Evolutionary conservation across 2,888 invertebrate species (phyloP).

Genomic region (Synergus gifuensis): DNA sequence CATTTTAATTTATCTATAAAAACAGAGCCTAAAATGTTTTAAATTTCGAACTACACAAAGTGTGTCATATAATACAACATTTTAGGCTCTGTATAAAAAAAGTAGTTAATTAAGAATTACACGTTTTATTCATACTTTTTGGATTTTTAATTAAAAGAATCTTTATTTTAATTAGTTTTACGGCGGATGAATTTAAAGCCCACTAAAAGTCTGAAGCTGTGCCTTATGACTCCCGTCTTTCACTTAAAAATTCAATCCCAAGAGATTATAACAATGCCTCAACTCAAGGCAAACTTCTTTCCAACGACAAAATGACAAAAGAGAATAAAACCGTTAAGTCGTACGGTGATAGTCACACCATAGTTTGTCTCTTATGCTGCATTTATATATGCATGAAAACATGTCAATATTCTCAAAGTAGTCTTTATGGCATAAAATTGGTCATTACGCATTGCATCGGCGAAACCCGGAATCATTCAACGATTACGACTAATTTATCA

Average conservation of each 20-base stretch:
- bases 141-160: not conserved
- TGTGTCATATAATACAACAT: too few species aligned
- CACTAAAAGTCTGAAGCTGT: not conserved
- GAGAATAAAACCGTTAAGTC: slow-evolving; percentile 36
- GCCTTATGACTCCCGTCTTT: not conserved
- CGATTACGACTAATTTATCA: not conserved
- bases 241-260: not conserved
- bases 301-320: slow-evolving; percentile 35
- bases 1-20: not conserved
- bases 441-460: not conserved
- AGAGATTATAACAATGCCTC: slow-evolving; percentile 12
- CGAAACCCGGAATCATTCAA: not conserved
- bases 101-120: too few species aligned
- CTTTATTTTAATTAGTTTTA: not conserved
- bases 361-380: not conserved
- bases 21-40: too few species aligned
- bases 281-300: slow-evolving; percentile 12
- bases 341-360: slow-evolving; percentile 27
- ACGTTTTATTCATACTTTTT: not conserved
- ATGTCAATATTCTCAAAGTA: not conserved
- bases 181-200: not conserved
- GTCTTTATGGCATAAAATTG: not conserved
- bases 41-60: too few species aligned
- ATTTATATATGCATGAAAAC: not conserved
- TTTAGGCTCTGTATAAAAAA: too few species aligned